These are phyloP conservation scores for Mesorhabditis spiculigera DNA, from an alignment of 2,888 invertebrate genomes.

Conservation along the genomic window DNA sequence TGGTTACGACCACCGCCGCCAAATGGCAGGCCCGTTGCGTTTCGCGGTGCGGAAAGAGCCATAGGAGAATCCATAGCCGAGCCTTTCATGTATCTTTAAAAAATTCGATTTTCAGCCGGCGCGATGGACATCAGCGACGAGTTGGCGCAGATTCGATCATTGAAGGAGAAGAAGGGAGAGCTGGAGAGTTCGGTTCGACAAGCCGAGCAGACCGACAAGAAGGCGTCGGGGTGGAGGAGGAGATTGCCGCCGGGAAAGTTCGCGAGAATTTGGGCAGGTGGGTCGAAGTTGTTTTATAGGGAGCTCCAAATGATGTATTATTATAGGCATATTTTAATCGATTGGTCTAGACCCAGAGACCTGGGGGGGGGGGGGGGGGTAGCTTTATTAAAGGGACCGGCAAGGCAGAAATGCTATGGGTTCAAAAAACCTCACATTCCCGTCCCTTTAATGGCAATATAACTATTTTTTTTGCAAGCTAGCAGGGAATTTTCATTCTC, in stretches of 20 bases:
- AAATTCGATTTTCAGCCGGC: slow-evolving; percentile 40
- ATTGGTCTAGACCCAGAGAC: no score
- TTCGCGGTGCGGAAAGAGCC: no score
- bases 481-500: slow-evolving; percentile 9
- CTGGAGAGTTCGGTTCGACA: slow-evolving; percentile 48
- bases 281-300: background rate
- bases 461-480: background rate
- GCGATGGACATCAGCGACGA: slow-evolving; percentile 51
- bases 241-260: slow-evolving; percentile 5
- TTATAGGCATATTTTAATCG: no score
- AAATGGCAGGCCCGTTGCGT: no score
- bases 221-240: background rate
- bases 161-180: slow-evolving; percentile 51
- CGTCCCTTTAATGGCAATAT: no score
- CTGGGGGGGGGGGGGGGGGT: no score
- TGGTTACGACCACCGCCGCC: no score
- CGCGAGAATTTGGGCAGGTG: background rate
- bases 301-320: no score
- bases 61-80: slow-evolving; percentile 7
- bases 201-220: slow-evolving; percentile 18
- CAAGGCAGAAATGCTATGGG: no score
- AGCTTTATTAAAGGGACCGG: no score
- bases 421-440: no score
- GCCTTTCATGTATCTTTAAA: slow-evolving; percentile 4
- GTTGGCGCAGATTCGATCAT: slow-evolving; percentile 41